These are phyloP conservation scores for Pseudorectes ferrugineus DNA, from an alignment of 2,113 vertebrate genomes.

Conservation along the genomic window DNA sequence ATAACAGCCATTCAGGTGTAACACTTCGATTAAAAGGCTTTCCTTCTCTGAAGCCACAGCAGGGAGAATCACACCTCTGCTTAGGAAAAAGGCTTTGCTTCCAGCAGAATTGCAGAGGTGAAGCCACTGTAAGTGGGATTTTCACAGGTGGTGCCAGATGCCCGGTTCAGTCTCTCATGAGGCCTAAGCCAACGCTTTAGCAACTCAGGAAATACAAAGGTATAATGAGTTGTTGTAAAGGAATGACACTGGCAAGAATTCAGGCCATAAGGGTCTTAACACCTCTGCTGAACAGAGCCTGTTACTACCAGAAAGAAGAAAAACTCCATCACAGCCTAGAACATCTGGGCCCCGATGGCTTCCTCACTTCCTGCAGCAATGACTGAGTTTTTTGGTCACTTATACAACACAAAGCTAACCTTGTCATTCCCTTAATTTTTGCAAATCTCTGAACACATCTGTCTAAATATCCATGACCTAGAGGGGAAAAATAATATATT, in stretches of 20 bases:
- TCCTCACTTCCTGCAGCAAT: not conserved
- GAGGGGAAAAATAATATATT: conserved; percentile 39
- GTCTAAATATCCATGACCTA: conserved; percentile 54
- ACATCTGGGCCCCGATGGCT: not conserved
- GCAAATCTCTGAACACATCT: conserved; percentile 29
- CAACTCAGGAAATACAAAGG: not conserved
- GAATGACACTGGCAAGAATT: not conserved
- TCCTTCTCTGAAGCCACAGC: not conserved
- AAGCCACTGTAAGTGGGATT: not conserved
- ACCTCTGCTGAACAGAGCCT: not conserved
- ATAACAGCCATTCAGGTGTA: conserved; percentile 26
- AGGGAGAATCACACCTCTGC: not conserved
- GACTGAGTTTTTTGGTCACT: not conserved
- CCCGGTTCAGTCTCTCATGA: not conserved
- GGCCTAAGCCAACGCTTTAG: not conserved
- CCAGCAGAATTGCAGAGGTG: not conserved
- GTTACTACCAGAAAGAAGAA: not conserved
- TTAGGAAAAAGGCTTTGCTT: not conserved
- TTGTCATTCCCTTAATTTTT: conserved; percentile 24
- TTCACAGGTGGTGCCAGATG: not conserved
- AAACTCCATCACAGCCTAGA: not conserved
- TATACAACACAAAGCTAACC: not conserved
- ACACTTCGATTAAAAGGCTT: conserved; percentile 23
- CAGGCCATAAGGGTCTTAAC: not conserved
- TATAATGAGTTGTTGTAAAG: not conserved